A percentile compares a stretch with the other conserved stretches of the same genome.
Evolutionary conservation across 2,888 invertebrate genomes (phyloP).

Genomic region (Serripes groenlandicus): DNA sequence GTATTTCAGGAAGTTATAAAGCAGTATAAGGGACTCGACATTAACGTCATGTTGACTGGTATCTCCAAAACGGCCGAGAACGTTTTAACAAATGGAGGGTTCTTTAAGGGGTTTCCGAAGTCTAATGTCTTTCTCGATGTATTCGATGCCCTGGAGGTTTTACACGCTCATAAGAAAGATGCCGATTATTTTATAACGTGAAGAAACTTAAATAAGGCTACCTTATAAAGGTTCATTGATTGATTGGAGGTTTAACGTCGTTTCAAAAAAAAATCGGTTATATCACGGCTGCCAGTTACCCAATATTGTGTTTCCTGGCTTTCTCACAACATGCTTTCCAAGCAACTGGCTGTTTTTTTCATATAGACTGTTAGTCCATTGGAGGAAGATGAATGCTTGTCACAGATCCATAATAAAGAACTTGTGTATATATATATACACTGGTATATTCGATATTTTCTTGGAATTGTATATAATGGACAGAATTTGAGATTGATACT

Average conservation of each 20-base stretch:
- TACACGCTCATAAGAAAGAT: too few relatives aligned
- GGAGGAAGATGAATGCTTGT: too few relatives aligned
- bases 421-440: too few relatives aligned
- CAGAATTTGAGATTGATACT: too few relatives aligned
- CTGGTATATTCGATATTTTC: too few relatives aligned
- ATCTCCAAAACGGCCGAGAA: conserved; percentile 8
- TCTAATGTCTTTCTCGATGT: conserved; percentile 46
- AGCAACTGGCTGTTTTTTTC: too few relatives aligned
- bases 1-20: conserved; percentile 69
- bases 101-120: conserved; percentile 46
- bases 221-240: too few relatives aligned
- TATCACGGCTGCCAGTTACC: not conserved
- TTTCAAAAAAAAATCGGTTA: not conserved
- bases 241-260: not conserved
- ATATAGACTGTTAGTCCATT: too few relatives aligned
- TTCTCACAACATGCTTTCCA: not conserved
- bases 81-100: conserved; percentile 33
- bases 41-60: conserved; percentile 38
- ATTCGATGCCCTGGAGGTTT: conserved; percentile 45
- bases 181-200: too few relatives aligned
- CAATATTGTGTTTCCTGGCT: not conserved
- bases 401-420: too few relatives aligned
- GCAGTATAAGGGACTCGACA: conserved; percentile 56
- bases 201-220: too few relatives aligned
- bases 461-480: too few relatives aligned